A percentile compares a stretch with the other conserved stretches of the same genome.
Conservation (phyloP, 2,797 vertebrate genomes). For the Tragopan temminckii region DNA sequence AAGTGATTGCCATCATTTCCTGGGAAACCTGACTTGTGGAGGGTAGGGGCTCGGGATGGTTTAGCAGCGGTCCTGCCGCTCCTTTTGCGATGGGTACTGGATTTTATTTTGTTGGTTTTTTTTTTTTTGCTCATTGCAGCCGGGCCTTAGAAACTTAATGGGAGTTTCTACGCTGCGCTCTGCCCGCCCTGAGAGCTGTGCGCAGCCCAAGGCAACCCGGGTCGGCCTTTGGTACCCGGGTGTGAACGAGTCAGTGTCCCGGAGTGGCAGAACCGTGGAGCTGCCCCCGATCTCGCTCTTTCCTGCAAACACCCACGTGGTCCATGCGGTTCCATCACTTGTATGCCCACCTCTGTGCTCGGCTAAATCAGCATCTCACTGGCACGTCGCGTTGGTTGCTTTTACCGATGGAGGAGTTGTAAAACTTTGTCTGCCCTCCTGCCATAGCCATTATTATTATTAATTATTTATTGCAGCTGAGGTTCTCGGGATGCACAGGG, state of each 20-base stretch:
- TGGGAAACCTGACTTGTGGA: slow-evolving; percentile 73
- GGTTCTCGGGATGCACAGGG: slow-evolving; percentile 77
- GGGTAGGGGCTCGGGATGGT: background rate
- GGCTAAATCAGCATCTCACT: background rate
- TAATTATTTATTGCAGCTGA: background rate
- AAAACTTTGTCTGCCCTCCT: slow-evolving; percentile 62
- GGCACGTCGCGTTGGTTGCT: slow-evolving; percentile 47
- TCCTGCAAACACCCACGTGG: background rate
- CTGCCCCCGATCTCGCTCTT: background rate
- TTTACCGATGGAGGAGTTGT: slow-evolving; percentile 73
- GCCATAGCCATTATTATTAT: background rate
- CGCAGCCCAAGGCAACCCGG: too few relatives aligned
- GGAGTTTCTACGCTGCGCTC: background rate
- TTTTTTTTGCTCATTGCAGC: background rate
- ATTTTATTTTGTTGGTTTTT: background rate
- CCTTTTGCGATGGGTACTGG: background rate
- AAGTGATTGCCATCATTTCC: slow-evolving; percentile 72
- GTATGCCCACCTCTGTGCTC: background rate
- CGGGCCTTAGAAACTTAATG: background rate
- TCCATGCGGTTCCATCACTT: background rate
- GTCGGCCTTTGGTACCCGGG: background rate
- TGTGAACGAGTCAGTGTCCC: fast-evolving
- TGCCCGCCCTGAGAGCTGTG: background rate
- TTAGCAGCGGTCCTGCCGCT: background rate
- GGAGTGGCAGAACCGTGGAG: background rate